Percentiles rank a stretch among this genome's conserved stretches.
Evolutionary conservation across 2,888 invertebrate species (phyloP).

Genomic region (Kryphioiulus occultus): DNA sequence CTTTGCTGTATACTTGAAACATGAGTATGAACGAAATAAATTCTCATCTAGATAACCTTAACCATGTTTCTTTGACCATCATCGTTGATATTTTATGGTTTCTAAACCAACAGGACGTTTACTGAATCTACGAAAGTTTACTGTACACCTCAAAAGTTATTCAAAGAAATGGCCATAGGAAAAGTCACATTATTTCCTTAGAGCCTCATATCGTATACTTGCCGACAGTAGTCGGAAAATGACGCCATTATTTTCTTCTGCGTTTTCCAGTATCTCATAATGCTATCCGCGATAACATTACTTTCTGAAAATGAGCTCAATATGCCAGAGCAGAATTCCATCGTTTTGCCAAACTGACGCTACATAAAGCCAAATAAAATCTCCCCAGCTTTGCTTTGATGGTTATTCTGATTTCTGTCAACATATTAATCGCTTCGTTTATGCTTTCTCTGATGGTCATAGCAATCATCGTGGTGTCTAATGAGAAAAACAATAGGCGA

Average conservation of each 20-base stretch:
- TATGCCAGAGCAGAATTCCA: background rate
- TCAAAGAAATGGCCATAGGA: background rate
- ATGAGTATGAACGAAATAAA: too few species aligned
- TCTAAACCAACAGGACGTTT: too few species aligned
- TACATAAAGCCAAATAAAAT: constrained; percentile 11
- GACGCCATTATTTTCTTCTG: background rate
- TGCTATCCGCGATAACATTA: background rate
- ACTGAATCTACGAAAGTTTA: too few species aligned
- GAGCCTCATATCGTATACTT: background rate
- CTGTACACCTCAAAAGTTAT: background rate
- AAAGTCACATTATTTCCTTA: background rate
- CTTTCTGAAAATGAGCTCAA: constrained; percentile 26
- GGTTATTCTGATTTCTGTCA: constrained; percentile 30
- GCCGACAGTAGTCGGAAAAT: background rate
- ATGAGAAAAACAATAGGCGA: constrained; percentile 35
- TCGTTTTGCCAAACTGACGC: constrained; percentile 9
- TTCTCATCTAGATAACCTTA: too few species aligned
- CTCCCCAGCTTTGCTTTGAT: constrained; percentile 17
- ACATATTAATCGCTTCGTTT: constrained; percentile 31
- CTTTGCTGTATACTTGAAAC: too few species aligned
- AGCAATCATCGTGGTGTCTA: constrained; percentile 26
- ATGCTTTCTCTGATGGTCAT: background rate
- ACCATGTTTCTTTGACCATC: too few species aligned
- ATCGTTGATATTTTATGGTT: too few species aligned
- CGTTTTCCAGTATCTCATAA: background rate